Conservation (phyloP, 2,888 invertebrate species). For the Drosophila buzzatii region DNA sequence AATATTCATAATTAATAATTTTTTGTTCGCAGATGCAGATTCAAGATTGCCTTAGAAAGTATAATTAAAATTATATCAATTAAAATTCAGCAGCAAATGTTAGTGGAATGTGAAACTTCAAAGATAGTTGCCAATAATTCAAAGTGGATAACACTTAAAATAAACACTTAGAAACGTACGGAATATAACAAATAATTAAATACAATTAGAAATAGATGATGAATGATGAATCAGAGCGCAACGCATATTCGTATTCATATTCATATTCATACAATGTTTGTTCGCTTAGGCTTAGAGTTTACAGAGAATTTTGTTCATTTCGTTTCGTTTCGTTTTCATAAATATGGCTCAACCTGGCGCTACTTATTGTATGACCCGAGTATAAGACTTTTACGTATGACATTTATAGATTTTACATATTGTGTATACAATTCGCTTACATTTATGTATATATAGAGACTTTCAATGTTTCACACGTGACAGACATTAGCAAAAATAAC, state of each 20-base stretch:
- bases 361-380: background rate
- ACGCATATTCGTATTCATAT: constrained; percentile 28
- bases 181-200: constrained; percentile 18
- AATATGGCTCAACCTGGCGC: constrained; percentile 1
- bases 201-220: background rate
- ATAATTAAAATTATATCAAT: background rate
- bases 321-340: no score
- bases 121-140: constrained; percentile 32
- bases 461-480: constrained; percentile 11
- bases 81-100: constrained; percentile 36
- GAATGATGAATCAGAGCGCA: background rate
- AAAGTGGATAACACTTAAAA: constrained; percentile 60
- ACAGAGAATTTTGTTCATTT: background rate
- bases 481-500: constrained; percentile 18
- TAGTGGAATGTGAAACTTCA: constrained; percentile 54
- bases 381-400: constrained; percentile 2
- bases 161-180: constrained; percentile 34
- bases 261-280: constrained; percentile 1
- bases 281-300: constrained; percentile 11
- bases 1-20: background rate
- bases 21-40: background rate
- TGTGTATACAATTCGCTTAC: constrained; percentile 1
- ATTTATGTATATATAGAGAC: background rate
- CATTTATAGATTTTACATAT: background rate
- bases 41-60: background rate